Evolutionary conservation across 2,113 vertebrate genomes (phyloP).

Genomic region (Ophthalmolycus amberensis): DNA sequence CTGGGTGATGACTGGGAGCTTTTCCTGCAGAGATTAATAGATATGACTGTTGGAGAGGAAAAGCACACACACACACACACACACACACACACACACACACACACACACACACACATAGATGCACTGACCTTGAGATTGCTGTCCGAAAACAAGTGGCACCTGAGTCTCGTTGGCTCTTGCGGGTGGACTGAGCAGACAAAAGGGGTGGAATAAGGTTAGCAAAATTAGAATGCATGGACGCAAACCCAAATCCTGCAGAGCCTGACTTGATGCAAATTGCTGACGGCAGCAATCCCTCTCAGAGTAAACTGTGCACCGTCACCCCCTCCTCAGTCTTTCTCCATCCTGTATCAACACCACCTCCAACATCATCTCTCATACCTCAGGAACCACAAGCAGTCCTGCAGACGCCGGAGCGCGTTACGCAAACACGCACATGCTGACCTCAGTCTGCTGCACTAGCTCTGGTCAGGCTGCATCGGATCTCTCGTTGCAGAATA

Average conservation of each 20-base stretch:
- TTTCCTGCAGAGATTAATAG: neutral
- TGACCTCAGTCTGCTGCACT: constrained; percentile 11
- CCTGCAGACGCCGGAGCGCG: constrained; percentile 37
- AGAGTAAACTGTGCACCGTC: constrained; percentile 26
- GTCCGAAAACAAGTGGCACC: constrained; percentile 11
- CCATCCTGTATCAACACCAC: constrained; percentile 14
- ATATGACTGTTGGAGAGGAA: neutral
- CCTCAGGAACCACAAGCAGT: constrained; percentile 9
- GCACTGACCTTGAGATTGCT: constrained; percentile 52
- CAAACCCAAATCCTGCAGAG: constrained; percentile 48
- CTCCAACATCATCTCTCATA: neutral
- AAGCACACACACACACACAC: neutral
- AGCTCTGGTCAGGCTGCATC: constrained; percentile 41
- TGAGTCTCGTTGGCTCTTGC: constrained; percentile 16
- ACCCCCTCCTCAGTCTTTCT: constrained; percentile 8
- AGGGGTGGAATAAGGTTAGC: constrained; percentile 13
- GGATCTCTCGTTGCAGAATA: constrained; percentile 37
- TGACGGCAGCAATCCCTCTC: constrained; percentile 60
- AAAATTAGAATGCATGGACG: constrained; percentile 61
- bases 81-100: neutral
- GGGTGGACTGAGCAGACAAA: constrained; percentile 9
- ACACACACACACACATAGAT: neutral
- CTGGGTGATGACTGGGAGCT: neutral
- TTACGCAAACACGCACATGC: constrained; percentile 40
- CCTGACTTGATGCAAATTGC: constrained; percentile 52